Evolutionary conservation across 2,888 invertebrate species (phyloP).

Genomic region (Megastigmus dorsalis): DNA sequence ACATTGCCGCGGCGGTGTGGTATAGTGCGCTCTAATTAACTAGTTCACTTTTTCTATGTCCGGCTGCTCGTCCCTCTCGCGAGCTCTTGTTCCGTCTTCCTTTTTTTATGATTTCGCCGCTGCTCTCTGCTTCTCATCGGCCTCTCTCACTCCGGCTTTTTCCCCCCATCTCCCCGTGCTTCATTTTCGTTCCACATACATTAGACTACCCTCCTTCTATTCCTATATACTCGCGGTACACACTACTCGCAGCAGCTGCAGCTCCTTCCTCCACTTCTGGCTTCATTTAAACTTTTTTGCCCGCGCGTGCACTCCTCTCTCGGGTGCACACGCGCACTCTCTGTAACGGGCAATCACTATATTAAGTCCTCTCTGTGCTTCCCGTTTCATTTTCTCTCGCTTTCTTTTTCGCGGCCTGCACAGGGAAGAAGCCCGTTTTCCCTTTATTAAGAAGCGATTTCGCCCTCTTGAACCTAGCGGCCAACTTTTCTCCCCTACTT

Average conservation of each 20-base stretch:
- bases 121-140: background rate
- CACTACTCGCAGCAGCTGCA: too few species aligned
- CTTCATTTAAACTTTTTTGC: constrained; percentile 11
- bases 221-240: too few species aligned
- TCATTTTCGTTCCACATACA: constrained; percentile 9
- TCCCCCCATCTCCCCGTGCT: background rate
- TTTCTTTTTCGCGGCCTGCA: background rate
- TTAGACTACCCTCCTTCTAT: too few species aligned
- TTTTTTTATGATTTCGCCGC: background rate
- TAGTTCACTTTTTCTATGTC: too few species aligned
- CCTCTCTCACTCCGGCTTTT: background rate
- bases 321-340: too few species aligned
- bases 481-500: background rate
- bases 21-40: background rate
- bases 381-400: background rate
- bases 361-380: background rate
- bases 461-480: too few species aligned
- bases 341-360: too few species aligned
- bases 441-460: constrained; percentile 27
- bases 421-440: background rate
- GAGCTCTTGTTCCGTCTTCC: background rate
- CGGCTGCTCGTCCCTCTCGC: background rate
- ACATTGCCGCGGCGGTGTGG: background rate
- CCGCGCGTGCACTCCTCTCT: background rate
- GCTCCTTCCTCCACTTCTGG: background rate